Percentiles rank a stretch among this genome's conserved stretches.
These are phyloP conservation scores for Valencia hispanica DNA, from an alignment of 2,797 vertebrate species.

Conservation along the genomic window DNA sequence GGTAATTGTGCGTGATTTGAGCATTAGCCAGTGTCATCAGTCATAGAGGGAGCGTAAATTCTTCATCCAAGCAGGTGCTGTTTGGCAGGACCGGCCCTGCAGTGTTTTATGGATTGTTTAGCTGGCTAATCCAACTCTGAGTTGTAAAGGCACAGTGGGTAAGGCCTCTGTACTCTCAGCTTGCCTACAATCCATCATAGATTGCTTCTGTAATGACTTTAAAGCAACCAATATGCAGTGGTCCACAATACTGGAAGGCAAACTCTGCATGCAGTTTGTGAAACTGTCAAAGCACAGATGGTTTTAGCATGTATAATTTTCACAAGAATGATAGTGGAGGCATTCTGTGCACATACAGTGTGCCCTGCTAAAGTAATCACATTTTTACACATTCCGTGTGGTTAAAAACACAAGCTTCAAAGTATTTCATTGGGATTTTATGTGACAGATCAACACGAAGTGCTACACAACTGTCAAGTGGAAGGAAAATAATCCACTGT, in stretches of 20 bases:
- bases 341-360: not conserved
- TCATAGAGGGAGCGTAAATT: constrained; percentile 46
- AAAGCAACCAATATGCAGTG: constrained; percentile 17
- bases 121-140: constrained; percentile 47
- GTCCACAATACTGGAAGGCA: constrained; percentile 8
- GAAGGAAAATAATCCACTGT: not conserved
- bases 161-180: constrained; percentile 58
- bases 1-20: constrained; percentile 44
- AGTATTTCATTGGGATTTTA: not conserved
- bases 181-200: constrained; percentile 63
- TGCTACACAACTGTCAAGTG: not conserved
- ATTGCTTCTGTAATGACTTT: constrained; percentile 29
- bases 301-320: constrained; percentile 2
- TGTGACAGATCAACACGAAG: not conserved
- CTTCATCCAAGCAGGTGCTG: constrained; percentile 51
- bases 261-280: constrained; percentile 4
- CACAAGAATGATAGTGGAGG: not conserved
- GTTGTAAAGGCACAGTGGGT: constrained; percentile 53
- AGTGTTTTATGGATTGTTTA: constrained; percentile 61
- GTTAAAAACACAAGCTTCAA: not conserved
- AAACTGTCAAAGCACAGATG: constrained; percentile 12
- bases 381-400: not conserved
- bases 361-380: not conserved
- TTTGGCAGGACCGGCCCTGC: constrained; percentile 38
- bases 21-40: constrained; percentile 53